A percentile compares a stretch with the other conserved stretches of the same genome.
Evolutionary conservation across 2,797 vertebrate genomes (phyloP).

Genomic region (Eleutherodactylus coqui): DNA sequence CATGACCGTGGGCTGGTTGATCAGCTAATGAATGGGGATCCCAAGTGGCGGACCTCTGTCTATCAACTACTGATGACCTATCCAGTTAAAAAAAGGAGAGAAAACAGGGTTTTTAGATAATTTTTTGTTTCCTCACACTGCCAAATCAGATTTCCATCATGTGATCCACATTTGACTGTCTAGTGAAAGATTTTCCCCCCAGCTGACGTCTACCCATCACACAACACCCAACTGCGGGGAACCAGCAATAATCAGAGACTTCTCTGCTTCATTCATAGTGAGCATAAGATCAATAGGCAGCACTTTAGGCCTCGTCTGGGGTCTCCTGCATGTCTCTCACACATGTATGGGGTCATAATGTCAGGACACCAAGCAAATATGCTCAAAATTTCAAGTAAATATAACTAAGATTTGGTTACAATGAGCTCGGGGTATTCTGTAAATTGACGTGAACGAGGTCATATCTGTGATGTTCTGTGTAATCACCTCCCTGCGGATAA

Average conservation of each 20-base stretch:
- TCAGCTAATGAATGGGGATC: too few relatives aligned
- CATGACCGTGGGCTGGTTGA: too few relatives aligned
- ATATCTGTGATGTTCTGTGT: not conserved
- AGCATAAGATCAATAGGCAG: slow-evolving; percentile 36
- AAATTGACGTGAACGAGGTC: not conserved
- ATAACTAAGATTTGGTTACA: not conserved
- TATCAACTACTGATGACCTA: too few relatives aligned
- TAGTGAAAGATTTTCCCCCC: not conserved
- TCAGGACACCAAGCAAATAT: not conserved
- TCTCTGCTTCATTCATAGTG: not conserved
- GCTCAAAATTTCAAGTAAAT: not conserved
- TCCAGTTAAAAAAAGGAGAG: too few relatives aligned
- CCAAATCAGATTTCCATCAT: slow-evolving; percentile 37
- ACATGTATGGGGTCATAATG: not conserved
- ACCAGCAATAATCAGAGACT: not conserved
- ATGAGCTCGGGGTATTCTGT: not conserved
- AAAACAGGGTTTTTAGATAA: slow-evolving; percentile 12
- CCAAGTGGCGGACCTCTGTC: too few relatives aligned
- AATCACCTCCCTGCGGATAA: not conserved
- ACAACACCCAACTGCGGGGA: slow-evolving; percentile 24
- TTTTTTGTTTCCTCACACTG: slow-evolving; percentile 11
- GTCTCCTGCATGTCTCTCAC: not conserved
- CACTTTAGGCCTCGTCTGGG: slow-evolving; percentile 26
- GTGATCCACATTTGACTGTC: not conserved
- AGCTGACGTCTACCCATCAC: slow-evolving; percentile 30